phyloP scores from a whole-genome alignment of 1,140 invertebrate genomes.

The Charaxes varanes region DNA sequence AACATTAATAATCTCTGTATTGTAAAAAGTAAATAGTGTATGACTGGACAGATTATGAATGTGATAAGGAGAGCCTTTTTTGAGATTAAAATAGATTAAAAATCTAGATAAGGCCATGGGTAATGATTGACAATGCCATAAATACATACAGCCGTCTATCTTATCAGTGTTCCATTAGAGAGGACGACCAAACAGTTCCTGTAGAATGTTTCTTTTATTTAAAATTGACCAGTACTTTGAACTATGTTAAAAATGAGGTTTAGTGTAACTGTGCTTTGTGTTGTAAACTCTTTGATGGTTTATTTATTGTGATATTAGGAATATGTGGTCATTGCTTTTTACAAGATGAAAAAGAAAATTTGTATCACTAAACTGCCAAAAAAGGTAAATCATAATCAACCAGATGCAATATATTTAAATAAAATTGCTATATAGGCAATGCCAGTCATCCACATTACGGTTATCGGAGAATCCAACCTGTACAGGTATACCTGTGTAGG shows the following conservation, averaged over 20 bases:
- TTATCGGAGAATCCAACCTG: too few relatives aligned
- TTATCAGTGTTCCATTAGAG: conserved; percentile 26
- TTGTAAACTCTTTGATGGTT: conserved; percentile 1
- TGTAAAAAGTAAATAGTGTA: conserved; percentile 34
- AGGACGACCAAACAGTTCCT: conserved; percentile 15
- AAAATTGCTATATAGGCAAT: too few relatives aligned
- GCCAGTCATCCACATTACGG: too few relatives aligned
- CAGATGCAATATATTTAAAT: too few relatives aligned
- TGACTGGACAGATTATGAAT: conserved; percentile 35
- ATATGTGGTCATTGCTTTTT: too few relatives aligned
- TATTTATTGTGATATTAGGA: too few relatives aligned
- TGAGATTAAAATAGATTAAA: conserved; percentile 40
- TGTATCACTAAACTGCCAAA: conserved; percentile 38
- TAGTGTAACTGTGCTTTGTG: conserved; percentile 5
- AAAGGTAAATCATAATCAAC: too few relatives aligned
- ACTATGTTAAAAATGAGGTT: neutral
- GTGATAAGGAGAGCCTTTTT: conserved; percentile 36
- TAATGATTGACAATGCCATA: conserved; percentile 28
- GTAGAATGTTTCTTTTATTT: too few relatives aligned
- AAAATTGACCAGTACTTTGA: too few relatives aligned
- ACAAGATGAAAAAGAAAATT: conserved; percentile 50
- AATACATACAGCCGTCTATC: conserved; percentile 25
- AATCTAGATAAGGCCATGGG: conserved; percentile 22
- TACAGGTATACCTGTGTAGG: too few relatives aligned
- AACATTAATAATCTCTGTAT: conserved; percentile 18